Base-by-base conservation (phyloP, 2,797 vertebrate genomes). In the Onychomys torridus region DNA sequence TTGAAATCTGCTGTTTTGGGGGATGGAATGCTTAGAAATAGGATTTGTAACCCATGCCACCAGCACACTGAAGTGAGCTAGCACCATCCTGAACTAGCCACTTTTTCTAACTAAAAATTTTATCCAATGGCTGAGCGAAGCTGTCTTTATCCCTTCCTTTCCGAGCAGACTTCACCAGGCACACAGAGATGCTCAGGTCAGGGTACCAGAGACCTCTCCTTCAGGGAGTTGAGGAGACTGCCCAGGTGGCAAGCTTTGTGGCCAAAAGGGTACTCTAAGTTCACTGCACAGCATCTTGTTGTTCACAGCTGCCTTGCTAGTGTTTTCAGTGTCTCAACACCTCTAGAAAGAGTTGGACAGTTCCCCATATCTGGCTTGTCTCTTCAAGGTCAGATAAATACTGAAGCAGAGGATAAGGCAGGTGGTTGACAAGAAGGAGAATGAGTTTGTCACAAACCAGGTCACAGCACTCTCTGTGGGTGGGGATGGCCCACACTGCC, bases 341-440 rank as follows among this genome's bases (percentile, higher is more conserved):
- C 88, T 93, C 79, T 91, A 87, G n/a, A 76, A 94, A 92, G 46
- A 96, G 67, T 55, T 90, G 73, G 89, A 77, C 21, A 65, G 23
- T 91, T 91, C n/a, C 40, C 34, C 75, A 8, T 57, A 95, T 75
- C 91, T 91, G 89, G 88, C 40, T 96, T 75, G 29, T 84, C 46
- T 96, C 77, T 94, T 90, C 89, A 90, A 95, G 89, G 87, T 96
- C 89, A 95, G 95, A 93, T 91, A 91, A 78, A 82, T 49, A 29
- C 13, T 43, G 34, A 32, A 32, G 34, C 12, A 27, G 40, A 65
- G 83, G 67, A 8, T 29, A 78, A 88, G 82, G 63, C 65, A 21
- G 83, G 52, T 23, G 27, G 34, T 63, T 81, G 29, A 52, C 13
- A 25, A 73, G 59, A 77, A 82, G 49, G 63, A 95, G 75, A 69